A percentile compares a stretch with the other conserved stretches of the same genome.
Conservation (phyloP, 2,113 vertebrate genomes). For the Syngnathoides biaculeatus region DNA sequence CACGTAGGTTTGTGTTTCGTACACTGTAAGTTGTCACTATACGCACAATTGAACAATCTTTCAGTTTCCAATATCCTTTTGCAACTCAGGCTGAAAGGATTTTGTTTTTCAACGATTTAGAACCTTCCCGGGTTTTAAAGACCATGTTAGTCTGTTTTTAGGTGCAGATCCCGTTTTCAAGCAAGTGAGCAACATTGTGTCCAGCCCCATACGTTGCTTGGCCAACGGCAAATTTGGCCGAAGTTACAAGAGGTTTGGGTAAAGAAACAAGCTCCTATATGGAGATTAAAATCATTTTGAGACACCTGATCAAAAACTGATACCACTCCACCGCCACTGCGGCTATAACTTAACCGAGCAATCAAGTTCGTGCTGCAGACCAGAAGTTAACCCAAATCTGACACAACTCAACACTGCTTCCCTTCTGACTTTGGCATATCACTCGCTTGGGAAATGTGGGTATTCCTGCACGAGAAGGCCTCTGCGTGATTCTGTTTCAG, state of each 20-base stretch:
- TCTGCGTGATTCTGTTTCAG: no score
- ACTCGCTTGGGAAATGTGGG: no score
- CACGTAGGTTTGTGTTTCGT: not conserved
- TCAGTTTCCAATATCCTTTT: not conserved
- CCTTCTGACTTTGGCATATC: no score
- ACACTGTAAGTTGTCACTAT: not conserved
- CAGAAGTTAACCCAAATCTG: no score
- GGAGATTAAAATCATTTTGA: no score
- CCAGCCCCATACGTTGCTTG: not conserved
- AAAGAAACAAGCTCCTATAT: not conserved
- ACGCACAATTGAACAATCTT: not conserved
- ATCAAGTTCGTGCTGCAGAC: no score
- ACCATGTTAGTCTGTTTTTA: not conserved
- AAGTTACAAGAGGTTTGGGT: not conserved
- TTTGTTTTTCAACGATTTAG: not conserved
- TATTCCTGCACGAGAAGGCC: no score
- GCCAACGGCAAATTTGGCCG: not conserved
- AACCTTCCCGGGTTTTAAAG: not conserved
- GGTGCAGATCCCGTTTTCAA: not conserved
- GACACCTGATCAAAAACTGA: no score
- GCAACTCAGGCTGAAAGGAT: not conserved
- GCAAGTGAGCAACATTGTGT: not conserved
- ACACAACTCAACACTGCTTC: no score
- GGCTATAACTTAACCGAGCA: no score
- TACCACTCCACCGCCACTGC: no score